Conservation (phyloP, 2,113 vertebrate species). For the Tupaia tana region DNA sequence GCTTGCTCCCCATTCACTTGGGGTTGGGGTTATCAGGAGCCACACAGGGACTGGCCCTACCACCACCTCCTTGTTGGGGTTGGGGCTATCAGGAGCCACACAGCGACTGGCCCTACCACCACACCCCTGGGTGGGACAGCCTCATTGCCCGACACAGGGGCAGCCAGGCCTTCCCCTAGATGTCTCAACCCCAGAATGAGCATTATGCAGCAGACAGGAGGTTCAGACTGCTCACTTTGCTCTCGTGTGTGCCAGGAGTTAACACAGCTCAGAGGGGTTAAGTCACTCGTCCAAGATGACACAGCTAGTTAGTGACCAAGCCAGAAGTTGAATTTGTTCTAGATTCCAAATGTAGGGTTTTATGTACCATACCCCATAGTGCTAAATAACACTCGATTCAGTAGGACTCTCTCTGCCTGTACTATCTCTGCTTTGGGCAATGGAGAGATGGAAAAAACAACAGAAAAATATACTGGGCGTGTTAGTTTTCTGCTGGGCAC, state of each 20-base stretch:
- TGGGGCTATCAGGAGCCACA: slow-evolving; percentile 69
- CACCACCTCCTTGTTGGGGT: not conserved
- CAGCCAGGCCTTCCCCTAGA: not conserved
- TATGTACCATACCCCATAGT: not conserved
- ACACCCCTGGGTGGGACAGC: slow-evolving; percentile 33
- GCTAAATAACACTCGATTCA: not conserved
- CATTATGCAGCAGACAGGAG: not conserved
- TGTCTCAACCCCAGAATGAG: not conserved
- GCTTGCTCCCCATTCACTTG: not conserved
- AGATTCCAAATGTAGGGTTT: not conserved
- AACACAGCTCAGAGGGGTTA: not conserved
- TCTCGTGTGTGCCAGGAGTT: not conserved
- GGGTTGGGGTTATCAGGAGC: slow-evolving; percentile 66
- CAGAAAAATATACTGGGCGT: not conserved
- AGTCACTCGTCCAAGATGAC: not conserved
- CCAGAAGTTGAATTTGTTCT: slow-evolving; percentile 8
- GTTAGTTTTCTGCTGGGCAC: not conserved
- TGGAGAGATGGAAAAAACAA: not conserved
- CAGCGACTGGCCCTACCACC: not conserved
- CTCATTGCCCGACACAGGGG: not conserved
- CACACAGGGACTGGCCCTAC: not conserved
- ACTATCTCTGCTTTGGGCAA: not conserved
- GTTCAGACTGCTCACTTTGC: not conserved
- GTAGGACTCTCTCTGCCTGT: not conserved
- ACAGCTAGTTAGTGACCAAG: not conserved